Conservation (phyloP, 2,888 invertebrate genomes). For the Allacma fusca region DNA sequence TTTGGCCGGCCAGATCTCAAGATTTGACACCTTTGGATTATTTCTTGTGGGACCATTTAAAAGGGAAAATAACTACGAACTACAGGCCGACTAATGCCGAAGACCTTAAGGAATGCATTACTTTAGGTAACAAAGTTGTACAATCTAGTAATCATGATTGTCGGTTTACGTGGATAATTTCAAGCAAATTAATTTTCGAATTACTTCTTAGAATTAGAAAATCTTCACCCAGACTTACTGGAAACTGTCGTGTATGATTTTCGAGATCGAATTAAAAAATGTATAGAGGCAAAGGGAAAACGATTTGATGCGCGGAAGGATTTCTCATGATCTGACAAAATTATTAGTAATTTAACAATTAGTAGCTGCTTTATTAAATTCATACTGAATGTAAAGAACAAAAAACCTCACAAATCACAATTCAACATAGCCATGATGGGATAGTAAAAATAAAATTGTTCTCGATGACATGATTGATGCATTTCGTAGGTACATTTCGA, state of each 20-base stretch:
- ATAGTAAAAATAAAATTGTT: no score
- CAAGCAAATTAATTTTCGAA: no score
- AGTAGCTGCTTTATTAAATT: no score
- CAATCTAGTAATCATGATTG: no score
- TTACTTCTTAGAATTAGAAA: conserved; percentile 27
- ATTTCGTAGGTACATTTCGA: no score
- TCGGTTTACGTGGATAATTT: no score
- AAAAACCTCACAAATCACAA: no score
- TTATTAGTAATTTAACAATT: neutral
- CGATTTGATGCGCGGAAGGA: conserved; percentile 45
- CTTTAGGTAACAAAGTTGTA: conserved; percentile 37
- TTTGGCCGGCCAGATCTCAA: conserved; percentile 59
- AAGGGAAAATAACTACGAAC: conserved; percentile 46
- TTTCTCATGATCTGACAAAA: neutral
- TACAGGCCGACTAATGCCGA: conserved; percentile 47
- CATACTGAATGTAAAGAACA: no score
- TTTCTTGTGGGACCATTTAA: conserved; percentile 61
- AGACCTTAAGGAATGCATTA: conserved; percentile 50
- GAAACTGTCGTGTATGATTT: conserved; percentile 50
- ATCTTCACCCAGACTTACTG: conserved; percentile 34
- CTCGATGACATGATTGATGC: no score
- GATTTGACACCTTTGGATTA: conserved; percentile 61
- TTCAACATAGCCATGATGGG: no score
- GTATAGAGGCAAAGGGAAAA: conserved; percentile 50
- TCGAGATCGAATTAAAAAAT: conserved; percentile 48